phyloP scores from a whole-genome alignment of 2,888 invertebrate genomes.

The Taphrorychus bicolor region DNA sequence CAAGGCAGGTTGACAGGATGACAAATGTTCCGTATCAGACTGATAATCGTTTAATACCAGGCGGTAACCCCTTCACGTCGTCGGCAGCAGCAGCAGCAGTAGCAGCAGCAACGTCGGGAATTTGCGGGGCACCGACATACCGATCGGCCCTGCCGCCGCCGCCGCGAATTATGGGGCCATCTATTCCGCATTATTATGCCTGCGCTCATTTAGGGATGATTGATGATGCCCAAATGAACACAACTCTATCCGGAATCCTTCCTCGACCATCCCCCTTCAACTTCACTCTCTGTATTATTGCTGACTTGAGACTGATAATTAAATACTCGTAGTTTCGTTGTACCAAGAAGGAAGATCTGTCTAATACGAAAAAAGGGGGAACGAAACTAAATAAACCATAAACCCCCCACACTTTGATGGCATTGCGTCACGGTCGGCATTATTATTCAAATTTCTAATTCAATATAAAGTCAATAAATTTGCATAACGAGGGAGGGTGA shows the following conservation, averaged over 20 bases:
- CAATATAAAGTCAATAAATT: constrained; percentile 61
- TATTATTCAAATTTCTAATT: constrained; percentile 63
- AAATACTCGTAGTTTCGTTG: too few species aligned
- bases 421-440: constrained; percentile 58
- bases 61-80: constrained; percentile 61
- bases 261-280: background rate
- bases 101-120: constrained; percentile 37
- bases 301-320: too few species aligned
- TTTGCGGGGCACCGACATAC: constrained; percentile 30
- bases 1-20: constrained; percentile 54
- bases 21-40: constrained; percentile 60
- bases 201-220: constrained; percentile 40
- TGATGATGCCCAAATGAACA: constrained; percentile 40
- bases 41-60: constrained; percentile 61
- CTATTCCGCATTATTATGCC: constrained; percentile 39
- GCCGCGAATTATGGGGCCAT: constrained; percentile 35
- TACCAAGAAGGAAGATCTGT: too few species aligned
- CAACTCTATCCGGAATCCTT: background rate
- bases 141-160: constrained; percentile 28
- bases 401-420: constrained; percentile 57
- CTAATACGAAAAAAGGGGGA: constrained; percentile 30
- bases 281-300: too few species aligned
- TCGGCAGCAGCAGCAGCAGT: too few species aligned
- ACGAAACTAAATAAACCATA: constrained; percentile 54
- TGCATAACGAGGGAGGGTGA: constrained; percentile 59